These are phyloP conservation scores for Menidia menidia DNA, from an alignment of 2,797 vertebrate genomes.

Conservation along the genomic window DNA sequence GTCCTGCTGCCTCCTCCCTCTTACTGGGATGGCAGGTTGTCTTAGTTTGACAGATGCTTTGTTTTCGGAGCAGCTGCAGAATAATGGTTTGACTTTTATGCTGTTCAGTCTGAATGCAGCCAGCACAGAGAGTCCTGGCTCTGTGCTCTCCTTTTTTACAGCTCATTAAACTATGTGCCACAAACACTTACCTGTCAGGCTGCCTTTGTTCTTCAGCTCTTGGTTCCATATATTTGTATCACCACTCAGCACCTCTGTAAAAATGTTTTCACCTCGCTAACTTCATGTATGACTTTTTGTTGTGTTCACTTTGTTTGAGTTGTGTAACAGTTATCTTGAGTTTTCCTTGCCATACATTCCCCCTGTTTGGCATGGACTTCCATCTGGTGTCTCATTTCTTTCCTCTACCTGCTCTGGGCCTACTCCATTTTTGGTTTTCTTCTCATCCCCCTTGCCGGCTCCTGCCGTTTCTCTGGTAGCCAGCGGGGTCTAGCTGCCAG, in stretches of 20 bases:
- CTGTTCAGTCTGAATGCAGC: slow-evolving; percentile 28
- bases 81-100: slow-evolving; percentile 23
- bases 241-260: too few species aligned
- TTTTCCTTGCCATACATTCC: neutral
- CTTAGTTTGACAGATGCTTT: slow-evolving; percentile 20
- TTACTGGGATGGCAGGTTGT: slow-evolving; percentile 35
- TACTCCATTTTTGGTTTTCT: slow-evolving; percentile 21
- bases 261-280: slow-evolving; percentile 5
- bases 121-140: slow-evolving; percentile 13
- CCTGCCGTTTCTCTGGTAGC: slow-evolving; percentile 56
- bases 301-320: slow-evolving; percentile 44
- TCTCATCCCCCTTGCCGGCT: slow-evolving; percentile 24
- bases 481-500: slow-evolving; percentile 76
- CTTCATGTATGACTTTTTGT: slow-evolving; percentile 39
- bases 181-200: slow-evolving; percentile 26
- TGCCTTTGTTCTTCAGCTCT: slow-evolving; percentile 32
- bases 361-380: neutral
- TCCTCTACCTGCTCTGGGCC: slow-evolving; percentile 23
- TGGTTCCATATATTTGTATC: slow-evolving; percentile 9
- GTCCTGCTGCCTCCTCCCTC: slow-evolving; percentile 18
- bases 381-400: slow-evolving; percentile 14
- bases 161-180: slow-evolving; percentile 60
- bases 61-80: slow-evolving; percentile 19
- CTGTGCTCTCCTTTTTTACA: slow-evolving; percentile 57
- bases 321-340: slow-evolving; percentile 35